Base-by-base conservation (phyloP, 2,888 invertebrate genomes). In the Periphyllus acericola region DNA sequence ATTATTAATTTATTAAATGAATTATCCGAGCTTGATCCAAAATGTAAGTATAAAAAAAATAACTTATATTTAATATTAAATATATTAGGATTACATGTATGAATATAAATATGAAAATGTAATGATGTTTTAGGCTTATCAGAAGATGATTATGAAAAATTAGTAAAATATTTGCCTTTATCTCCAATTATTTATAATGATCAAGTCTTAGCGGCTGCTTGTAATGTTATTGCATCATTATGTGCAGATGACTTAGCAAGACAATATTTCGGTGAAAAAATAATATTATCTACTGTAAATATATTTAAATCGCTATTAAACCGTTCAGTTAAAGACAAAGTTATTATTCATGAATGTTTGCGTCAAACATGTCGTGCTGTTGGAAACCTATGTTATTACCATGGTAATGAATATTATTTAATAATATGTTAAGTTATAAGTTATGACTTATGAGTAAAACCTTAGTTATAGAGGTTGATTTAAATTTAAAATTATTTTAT, bases 301-400 rank as follows among this genome's bases (percentile, higher is more conserved):
- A 84, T 79, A 60, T 87, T 80, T 32, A 87, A 87, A 74, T 74
- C 60, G 60, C 25, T 80, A 46, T 32, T n/a, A 32, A 87, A 29
- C 55, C 40, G 11, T 55, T 55, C 8, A 5, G 32, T 46, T 66
- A 68, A 66, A 34, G 66, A 84, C 1, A 75, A 66, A 68, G n/a
- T n/a, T 46, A 1, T n/a, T 68, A 25, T 9, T 66, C 52, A 80
- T 81, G 74, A 87, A 72, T 80, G 86, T 87, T 81, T 87, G 29
- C 36, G 74, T 74, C 86, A 87, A n/a, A 29, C 71, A 72, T 71
- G 86, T n/a, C 86, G 86, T 87, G 79, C 72, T 17, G 11, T 87
- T 40, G 86, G 80, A n/a, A 87, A 87, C 74, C 79, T 87, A 40
- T 87, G 86, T 81, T 87, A 87, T 80, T 87, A 87, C 34, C 79